These are phyloP conservation scores for Podilymbus podiceps DNA, from an alignment of 2,113 vertebrate genomes.

Conservation along the genomic window DNA sequence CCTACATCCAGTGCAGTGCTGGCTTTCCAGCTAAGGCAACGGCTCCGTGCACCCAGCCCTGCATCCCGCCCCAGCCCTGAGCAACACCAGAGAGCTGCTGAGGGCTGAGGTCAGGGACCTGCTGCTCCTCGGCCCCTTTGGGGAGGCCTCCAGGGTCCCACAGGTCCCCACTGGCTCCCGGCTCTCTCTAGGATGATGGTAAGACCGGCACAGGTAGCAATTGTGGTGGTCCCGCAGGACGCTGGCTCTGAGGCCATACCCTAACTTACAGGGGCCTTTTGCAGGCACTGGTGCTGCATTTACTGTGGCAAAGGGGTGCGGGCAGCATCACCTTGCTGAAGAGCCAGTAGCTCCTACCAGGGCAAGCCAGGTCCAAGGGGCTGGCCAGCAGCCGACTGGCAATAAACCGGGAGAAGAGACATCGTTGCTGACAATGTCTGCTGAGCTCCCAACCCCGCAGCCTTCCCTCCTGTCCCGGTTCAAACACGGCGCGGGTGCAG, in stretches of 20 bases:
- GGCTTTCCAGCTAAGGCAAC: background rate
- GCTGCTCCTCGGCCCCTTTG: too few species aligned
- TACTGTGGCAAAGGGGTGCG: background rate
- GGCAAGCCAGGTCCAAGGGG: background rate
- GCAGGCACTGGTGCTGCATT: background rate
- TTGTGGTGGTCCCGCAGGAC: background rate
- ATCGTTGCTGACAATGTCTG: rapidly evolving
- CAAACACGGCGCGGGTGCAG: background rate
- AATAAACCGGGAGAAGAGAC: background rate
- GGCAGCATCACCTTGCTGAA: background rate
- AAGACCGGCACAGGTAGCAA: background rate
- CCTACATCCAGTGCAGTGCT: background rate
- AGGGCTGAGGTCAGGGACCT: background rate
- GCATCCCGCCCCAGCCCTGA: background rate
- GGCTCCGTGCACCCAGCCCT: background rate
- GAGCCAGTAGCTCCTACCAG: background rate
- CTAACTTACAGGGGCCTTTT: background rate
- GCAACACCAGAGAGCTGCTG: background rate
- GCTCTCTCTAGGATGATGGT: background rate
- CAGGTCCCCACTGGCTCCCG: background rate
- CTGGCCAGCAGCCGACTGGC: background rate
- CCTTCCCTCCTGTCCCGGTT: background rate
- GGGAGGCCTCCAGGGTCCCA: background rate
- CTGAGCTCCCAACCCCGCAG: background rate
- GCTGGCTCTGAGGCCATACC: background rate